Conservation (phyloP, 2,888 invertebrate genomes). For the Pogonocherus hispidulus region DNA sequence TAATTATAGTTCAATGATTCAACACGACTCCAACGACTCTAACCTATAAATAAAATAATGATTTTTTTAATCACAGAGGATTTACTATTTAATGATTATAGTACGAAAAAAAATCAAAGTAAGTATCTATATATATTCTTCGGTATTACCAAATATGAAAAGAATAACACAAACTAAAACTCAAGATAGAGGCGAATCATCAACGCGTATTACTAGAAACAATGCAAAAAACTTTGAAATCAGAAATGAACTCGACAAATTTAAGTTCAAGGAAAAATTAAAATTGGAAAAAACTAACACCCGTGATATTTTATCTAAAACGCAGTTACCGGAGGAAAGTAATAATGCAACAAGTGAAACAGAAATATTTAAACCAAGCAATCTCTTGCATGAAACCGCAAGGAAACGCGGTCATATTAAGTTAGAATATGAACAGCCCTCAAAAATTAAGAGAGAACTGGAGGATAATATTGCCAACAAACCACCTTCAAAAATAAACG, state of each 20-base stretch:
- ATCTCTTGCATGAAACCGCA: not conserved
- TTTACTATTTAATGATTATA: too few relatives aligned
- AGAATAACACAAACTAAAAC: constrained; percentile 2
- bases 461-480: constrained; percentile 1
- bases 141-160: constrained; percentile 6
- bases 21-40: too few relatives aligned
- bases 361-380: not conserved
- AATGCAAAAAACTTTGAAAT: not conserved
- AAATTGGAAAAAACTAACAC: not conserved
- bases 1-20: too few relatives aligned
- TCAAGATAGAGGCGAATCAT: not conserved
- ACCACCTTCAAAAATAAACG: not conserved
- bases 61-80: too few relatives aligned
- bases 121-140: not conserved
- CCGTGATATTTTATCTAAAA: not conserved
- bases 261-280: not conserved
- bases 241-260: not conserved
- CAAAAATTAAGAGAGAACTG: constrained; percentile 31
- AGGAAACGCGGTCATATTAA: constrained; percentile 54
- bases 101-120: too few relatives aligned
- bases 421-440: constrained; percentile 45
- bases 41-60: too few relatives aligned
- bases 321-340: not conserved
- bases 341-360: not conserved
- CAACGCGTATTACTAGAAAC: not conserved